Conservation (phyloP, 2,113 vertebrate genomes). For the Falco punctatus region DNA sequence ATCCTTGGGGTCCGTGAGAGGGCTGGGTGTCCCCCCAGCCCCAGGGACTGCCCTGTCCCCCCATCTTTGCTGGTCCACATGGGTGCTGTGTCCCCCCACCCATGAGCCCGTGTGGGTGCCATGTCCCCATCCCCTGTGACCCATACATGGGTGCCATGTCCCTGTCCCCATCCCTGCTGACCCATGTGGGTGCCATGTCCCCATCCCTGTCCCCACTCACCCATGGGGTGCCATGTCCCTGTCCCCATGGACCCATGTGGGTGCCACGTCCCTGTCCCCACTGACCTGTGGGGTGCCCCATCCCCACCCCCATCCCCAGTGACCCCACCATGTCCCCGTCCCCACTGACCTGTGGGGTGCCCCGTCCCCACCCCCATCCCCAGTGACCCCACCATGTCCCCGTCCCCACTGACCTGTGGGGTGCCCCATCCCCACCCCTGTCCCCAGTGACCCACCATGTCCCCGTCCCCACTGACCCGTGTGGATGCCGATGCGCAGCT, state of each 20-base stretch:
- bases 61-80: background rate
- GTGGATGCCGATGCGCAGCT: conserved; percentile 89
- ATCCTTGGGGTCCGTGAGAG: background rate
- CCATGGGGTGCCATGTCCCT: accelerated
- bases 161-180: accelerated
- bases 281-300: too few relatives aligned
- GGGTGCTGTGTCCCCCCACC: background rate
- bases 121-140: background rate
- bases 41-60: background rate
- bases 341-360: accelerated
- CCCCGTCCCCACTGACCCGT: conserved; percentile 73
- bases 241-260: accelerated
- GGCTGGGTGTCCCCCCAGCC: background rate
- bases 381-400: accelerated
- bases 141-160: background rate
- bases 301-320: accelerated
- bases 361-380: accelerated
- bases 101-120: background rate
- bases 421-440: accelerated
- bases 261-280: background rate
- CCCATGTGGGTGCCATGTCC: accelerated
- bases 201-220: background rate
- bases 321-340: background rate
- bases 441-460: background rate
- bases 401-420: accelerated